Base-by-base conservation (phyloP, 2,113 vertebrate species). In the Oryzias woworae region DNA sequence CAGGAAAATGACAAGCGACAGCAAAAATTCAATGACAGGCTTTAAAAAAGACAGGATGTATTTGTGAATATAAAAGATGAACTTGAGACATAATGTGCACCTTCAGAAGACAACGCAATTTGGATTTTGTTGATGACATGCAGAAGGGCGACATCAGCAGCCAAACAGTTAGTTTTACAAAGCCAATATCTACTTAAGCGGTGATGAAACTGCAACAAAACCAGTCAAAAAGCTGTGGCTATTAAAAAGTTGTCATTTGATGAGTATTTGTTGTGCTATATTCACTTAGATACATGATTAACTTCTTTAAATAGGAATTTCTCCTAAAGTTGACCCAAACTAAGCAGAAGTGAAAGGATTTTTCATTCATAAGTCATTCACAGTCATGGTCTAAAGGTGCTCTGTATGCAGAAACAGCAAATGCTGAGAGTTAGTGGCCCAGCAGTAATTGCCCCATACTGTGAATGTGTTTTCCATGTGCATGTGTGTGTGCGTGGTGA, bases 321-420 rank as follows among this genome's bases (percentile, higher is more conserved):
- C 63, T 81, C 62, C 74, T 69, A 74, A 73, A 73, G 66, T 78
- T 60, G 71, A 86, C 83, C 81, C 80, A 58, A 73, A 86, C 83
- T 82, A 82, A 71, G 86, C 80, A 52, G 80, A 69, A 73, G 60
- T 79, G 76, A 81, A 88, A 85, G 82, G 77, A 84, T 66, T 66
- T 66, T 77, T 83, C 75, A 81, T 87, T 89, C 88, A 88, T 83
- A 80, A 89, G 88, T 91, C 89, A 90, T 86, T 89, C 79, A 88
- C 85, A 89, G 83, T 82, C 78, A 82, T 89, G 82, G 80, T 75
- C 87, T 89, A 90, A 90, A 84, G 85, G 87, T 55, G 78, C 83
- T 89, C 75, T 67, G 79, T 78, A 83, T 85, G 78, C 79, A 90
- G 83, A 86, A 71, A 79, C 85, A 84, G 83, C 69, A 87, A 86